Conservation (phyloP, 1,140 invertebrate species). For the Aphis craccivora region DNA sequence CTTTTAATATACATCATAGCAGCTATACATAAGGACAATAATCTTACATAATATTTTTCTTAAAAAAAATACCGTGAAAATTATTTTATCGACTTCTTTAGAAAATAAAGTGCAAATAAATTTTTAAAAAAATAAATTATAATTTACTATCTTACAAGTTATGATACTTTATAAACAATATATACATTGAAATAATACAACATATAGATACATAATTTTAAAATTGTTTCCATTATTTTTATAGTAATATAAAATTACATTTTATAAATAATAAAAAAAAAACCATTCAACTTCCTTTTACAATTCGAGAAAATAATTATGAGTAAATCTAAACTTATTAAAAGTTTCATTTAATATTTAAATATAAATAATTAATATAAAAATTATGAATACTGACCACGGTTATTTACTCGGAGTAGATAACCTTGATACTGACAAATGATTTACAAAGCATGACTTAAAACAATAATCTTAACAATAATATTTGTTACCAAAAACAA, state of each 20-base stretch:
- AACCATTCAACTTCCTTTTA: neutral
- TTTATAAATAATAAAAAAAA: neutral
- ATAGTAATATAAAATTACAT: neutral
- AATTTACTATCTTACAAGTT: neutral
- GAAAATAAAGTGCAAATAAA: neutral
- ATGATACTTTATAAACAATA: neutral
- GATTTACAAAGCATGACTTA: neutral
- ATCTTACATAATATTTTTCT: neutral
- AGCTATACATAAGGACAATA: neutral
- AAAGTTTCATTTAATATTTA: neutral
- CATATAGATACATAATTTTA: neutral
- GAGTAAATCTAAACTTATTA: neutral
- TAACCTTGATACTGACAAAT: neutral
- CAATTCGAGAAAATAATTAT: neutral
- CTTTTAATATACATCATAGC: neutral
- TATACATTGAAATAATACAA: conserved; percentile 12
- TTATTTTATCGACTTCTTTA: neutral
- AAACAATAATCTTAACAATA: neutral
- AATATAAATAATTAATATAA: neutral
- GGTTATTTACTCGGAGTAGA: no score
- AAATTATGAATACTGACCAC: neutral
- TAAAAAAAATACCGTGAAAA: neutral
- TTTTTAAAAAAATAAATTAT: neutral
- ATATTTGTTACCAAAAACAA: neutral
- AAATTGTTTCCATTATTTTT: neutral